Base-by-base conservation (phyloP, 2,797 vertebrate species). In the Vireo griseus region DNA sequence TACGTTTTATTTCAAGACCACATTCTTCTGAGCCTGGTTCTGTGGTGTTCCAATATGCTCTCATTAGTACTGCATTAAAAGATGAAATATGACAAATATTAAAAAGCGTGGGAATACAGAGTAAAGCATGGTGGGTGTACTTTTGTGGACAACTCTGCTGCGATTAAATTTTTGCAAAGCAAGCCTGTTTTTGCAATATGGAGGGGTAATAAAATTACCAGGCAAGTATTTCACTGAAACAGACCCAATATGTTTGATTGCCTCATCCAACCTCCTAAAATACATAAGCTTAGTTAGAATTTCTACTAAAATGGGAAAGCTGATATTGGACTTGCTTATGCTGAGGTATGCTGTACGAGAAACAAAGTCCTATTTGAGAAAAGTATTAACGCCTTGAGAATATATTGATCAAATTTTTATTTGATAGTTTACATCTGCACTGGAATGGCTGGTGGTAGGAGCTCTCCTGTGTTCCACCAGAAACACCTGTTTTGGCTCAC, bases 51-150 rank as follows among this genome's bases (percentile, higher is more conserved):
- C 91, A 96, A 82, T 91, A 81, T 84, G 68, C 78, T 94, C 94
- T 96, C 91, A 96, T 96, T 96, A 94, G 88, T 91, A 95, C 66
- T 88, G 63, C 91, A 95, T 92, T 96, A 93, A 96, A 96, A 96
- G 96, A 95, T 92, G 78, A 95, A 96, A 95, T 95, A 94, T 88
- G 88, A 91, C 88, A 92, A 96, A 94, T 92, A 92, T 88, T 95
- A 75, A 94, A 95, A 95, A 95, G 77, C 62, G 80, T 97, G 94
- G 92, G 95, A 97, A 93, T 89, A 78, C 39, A 44, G 78, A 88
- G 42, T 77, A 72, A 57, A 88, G 83, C 57, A 47, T 47, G 93
- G 75, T 83, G 82, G 55, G 66, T 88, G 73, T 62, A 72, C 39
- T 78, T 96, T 68, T 94, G 88, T 83, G 94, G 84, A 82, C 35